A percentile compares a stretch with the other conserved stretches of the same genome.
Conservation (phyloP, 2,797 vertebrate species). For the Megaceryle alcyon region DNA sequence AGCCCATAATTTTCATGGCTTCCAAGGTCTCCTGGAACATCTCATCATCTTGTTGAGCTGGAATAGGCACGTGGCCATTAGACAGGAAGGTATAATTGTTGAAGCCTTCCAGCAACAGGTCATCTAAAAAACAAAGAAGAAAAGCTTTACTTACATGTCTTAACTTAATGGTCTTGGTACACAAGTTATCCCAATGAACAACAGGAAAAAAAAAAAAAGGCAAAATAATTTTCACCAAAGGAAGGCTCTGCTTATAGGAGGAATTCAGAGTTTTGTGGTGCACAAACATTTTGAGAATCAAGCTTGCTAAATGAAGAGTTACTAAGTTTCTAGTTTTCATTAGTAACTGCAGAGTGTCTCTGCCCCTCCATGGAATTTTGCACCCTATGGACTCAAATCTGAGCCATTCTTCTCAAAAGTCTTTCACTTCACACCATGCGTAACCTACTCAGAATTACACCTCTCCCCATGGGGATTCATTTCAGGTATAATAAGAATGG, state of each 20-base stretch:
- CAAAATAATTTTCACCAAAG: not conserved
- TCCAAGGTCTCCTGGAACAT: constrained; percentile 95
- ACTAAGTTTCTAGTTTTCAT: not conserved
- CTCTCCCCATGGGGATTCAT: not conserved
- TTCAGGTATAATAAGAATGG: not conserved
- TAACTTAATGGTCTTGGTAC: not conserved
- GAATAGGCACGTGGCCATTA: constrained; percentile 87
- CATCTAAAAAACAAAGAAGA: constrained; percentile 79
- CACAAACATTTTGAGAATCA: not conserved
- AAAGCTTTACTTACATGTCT: not conserved
- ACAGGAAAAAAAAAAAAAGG: not conserved
- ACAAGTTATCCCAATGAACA: not conserved
- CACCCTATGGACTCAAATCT: not conserved
- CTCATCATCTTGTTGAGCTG: constrained; percentile 91
- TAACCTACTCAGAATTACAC: not conserved
- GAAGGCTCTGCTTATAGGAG: not conserved
- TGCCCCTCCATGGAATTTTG: not conserved
- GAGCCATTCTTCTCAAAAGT: not conserved
- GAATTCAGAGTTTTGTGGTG: not conserved
- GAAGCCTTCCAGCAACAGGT: constrained; percentile 91
- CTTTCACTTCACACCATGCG: not conserved
- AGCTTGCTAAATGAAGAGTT: not conserved
- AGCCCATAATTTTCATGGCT: constrained; percentile 95
- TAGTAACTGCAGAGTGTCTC: not conserved
- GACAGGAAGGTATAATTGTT: constrained; percentile 91